These are phyloP conservation scores for Centroberyx gerrardi DNA, from an alignment of 2,797 vertebrate species.

Conservation along the genomic window DNA sequence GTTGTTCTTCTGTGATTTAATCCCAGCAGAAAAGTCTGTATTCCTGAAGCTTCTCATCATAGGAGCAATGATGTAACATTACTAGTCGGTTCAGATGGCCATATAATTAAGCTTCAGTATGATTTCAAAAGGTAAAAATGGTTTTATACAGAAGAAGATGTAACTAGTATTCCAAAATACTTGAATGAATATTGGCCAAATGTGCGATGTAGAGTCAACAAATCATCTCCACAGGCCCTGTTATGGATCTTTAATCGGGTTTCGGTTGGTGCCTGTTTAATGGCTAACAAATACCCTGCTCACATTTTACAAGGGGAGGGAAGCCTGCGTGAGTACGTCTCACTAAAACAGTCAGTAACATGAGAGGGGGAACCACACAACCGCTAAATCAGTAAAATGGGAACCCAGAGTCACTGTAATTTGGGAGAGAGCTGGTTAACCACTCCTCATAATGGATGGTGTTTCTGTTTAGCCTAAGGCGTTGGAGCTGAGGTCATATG, in stretches of 20 bases:
- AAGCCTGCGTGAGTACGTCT: constrained; percentile 77
- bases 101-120: constrained; percentile 16
- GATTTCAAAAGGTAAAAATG: constrained; percentile 30
- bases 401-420: constrained; percentile 84
- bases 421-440: constrained; percentile 85
- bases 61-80: constrained; percentile 37
- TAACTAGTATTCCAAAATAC: neutral
- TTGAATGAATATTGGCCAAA: constrained; percentile 11
- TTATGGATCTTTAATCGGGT: constrained; percentile 54
- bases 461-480: constrained; percentile 85
- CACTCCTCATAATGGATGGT: constrained; percentile 85
- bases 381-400: constrained; percentile 85
- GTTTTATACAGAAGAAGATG: neutral
- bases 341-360: constrained; percentile 82
- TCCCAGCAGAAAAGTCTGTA: constrained; percentile 46
- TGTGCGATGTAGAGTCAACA: constrained; percentile 35
- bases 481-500: constrained; percentile 84
- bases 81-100: constrained; percentile 30
- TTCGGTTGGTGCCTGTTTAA: constrained; percentile 68
- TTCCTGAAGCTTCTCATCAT: constrained; percentile 23
- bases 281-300: constrained; percentile 63
- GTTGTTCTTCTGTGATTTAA: constrained; percentile 58
- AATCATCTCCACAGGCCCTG: constrained; percentile 39
- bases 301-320: constrained; percentile 65
- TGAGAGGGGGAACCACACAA: constrained; percentile 83